Base-by-base conservation (phyloP, 2,113 vertebrate genomes). In the Scomber scombrus region DNA sequence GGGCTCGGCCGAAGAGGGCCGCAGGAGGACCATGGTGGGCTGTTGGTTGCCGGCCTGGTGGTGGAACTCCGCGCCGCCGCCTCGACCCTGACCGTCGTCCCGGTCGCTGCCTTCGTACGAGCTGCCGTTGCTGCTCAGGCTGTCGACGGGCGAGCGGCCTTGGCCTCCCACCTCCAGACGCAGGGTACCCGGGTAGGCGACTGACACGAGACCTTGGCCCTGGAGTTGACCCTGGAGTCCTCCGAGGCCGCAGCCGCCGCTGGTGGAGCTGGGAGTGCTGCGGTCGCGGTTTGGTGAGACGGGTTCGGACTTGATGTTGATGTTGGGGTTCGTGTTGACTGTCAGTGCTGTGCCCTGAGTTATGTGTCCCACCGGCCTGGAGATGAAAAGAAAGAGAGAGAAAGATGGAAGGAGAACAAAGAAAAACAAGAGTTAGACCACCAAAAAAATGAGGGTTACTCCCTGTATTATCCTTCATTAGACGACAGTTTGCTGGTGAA, bases 251-350 rank as follows among this genome's bases (percentile, higher is more conserved):
- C 23, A 26, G 0, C 6, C 40, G 1, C 85, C 86, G 0, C 87
- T 18, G 54, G 21, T 78, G 78, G 88, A 82, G 81, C 77, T 75
- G 14, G 97, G 97, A 3, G 97, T 96, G 94, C 93, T 96, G 78
- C 96, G 95, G 61, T 98, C 98, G 0, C 97, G 96, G 90, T 96
- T 98, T 1, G 98, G 98, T 0, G 98, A 99, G 73, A 98, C 95
- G 0, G 98, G 98, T 84, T 99, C 98, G 0, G 97, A 97, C 93
- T 99, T 99, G 95, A 99, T 98, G 96, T 95, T 97, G 94, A 99
- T 88, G 89, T 96, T 95, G 71, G 96, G 96, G 92, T 96, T 97
- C 75, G 97, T 98, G 95, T 97, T 97, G 93, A 98, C 96, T 0
- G 96, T 97, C 93, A 99, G 93, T 3, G 97, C 95, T 61, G 96